Evolutionary conservation across 1,140 invertebrate genomes (phyloP).

Genomic region (Steinernema khuongi): DNA sequence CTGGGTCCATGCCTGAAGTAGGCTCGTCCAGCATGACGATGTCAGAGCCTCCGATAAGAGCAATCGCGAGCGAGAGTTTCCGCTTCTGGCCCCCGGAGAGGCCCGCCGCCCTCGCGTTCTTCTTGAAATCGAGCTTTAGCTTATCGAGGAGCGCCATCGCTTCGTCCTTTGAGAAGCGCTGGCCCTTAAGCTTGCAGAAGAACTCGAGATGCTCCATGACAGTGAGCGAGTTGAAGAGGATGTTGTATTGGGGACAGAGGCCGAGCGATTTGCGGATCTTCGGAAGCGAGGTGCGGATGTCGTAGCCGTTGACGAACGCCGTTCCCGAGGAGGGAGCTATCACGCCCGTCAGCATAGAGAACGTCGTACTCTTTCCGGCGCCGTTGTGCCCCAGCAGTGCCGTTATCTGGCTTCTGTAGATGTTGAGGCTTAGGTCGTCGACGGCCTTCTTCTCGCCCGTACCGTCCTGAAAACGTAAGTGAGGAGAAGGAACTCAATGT

Average conservation of each 20-base stretch:
- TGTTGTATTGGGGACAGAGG: conserved; percentile 88
- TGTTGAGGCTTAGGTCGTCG: conserved; percentile 69
- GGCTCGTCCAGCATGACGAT: conserved; percentile 64
- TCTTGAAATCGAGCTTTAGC: conserved; percentile 63
- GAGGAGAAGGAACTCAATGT: conserved; percentile 34
- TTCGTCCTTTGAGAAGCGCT: conserved; percentile 63
- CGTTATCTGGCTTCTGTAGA: conserved; percentile 66
- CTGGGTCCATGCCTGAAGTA: conserved; percentile 65
- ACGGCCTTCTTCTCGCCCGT: conserved; percentile 62
- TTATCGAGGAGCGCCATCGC: conserved; percentile 28
- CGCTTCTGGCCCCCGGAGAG: conserved; percentile 77
- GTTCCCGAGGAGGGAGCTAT: conserved; percentile 39
- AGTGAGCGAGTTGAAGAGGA: conserved; percentile 81
- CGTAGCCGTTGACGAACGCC: conserved; percentile 36
- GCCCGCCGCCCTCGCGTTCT: conserved; percentile 64
- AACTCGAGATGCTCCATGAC: conserved; percentile 82
- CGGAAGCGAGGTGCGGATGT: conserved; percentile 35
- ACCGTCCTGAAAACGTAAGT: conserved; percentile 64
- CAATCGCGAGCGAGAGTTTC: conserved; percentile 74
- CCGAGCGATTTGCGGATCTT: conserved; percentile 68
- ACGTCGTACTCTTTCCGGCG: conserved; percentile 65
- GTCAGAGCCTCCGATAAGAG: conserved; percentile 67
- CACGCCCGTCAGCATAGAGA: conserved; percentile 62
- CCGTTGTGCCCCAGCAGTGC: conserved; percentile 66
- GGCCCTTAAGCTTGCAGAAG: conserved; percentile 70